Evolutionary conservation across 1,140 invertebrate species (phyloP).

Genomic region (Popillia japonica): DNA sequence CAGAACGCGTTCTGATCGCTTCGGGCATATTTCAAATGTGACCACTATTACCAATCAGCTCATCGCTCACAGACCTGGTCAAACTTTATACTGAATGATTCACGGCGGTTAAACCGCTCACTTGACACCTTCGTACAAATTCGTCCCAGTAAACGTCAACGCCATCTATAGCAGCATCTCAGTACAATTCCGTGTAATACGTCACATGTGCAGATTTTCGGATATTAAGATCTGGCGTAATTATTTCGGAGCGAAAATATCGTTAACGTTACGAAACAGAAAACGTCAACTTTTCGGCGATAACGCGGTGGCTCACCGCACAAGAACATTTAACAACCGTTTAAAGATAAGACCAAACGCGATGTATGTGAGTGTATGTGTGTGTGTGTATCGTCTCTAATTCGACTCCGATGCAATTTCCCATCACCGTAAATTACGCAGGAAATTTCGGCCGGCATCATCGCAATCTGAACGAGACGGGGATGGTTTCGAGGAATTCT

Average conservation of each 20-base stretch:
- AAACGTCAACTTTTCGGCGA: neutral
- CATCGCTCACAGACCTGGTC: too few relatives aligned
- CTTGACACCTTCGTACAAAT: too few relatives aligned
- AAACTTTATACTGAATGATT: too few relatives aligned
- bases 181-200: neutral
- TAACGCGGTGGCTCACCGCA: neutral
- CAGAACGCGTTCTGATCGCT: too few relatives aligned
- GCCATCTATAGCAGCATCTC: too few relatives aligned
- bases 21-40: too few relatives aligned
- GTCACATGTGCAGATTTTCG: neutral
- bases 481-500: neutral
- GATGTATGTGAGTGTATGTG: too few relatives aligned
- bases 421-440: constrained; percentile 1
- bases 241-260: neutral
- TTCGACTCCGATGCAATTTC: neutral
- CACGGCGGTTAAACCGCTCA: too few relatives aligned
- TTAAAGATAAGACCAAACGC: neutral
- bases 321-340: neutral
- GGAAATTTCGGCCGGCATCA: neutral
- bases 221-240: neutral
- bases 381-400: neutral
- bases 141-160: too few relatives aligned
- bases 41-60: too few relatives aligned
- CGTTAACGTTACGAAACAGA: neutral
- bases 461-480: neutral